These are phyloP conservation scores for Exaiptasia diaphana DNA, from an alignment of 64 coral and sea anemone species.

Conservation along the genomic window DNA sequence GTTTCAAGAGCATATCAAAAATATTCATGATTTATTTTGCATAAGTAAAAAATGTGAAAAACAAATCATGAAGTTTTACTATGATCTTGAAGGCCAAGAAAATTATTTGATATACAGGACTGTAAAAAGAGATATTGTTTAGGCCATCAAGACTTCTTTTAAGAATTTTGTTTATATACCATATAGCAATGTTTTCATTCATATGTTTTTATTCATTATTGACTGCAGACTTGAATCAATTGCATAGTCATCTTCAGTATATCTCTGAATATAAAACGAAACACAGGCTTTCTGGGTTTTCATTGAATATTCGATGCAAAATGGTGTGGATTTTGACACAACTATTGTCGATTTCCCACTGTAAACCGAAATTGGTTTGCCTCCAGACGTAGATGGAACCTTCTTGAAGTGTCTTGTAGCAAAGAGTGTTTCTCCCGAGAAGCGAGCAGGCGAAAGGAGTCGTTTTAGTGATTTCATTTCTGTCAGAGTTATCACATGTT, in stretches of 20 bases:
- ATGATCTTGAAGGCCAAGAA: not conserved
- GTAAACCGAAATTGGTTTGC: not conserved
- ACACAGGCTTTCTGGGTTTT: not conserved
- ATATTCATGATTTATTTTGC: not conserved
- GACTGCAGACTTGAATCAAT: conserved; percentile 1
- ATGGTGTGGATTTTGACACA: conserved; percentile 1
- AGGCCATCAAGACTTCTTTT: no score
- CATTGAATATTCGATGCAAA: conserved; percentile 8
- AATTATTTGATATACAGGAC: no score
- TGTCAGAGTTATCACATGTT: not conserved
- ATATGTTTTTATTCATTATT: conserved; percentile 4
- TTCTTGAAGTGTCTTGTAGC: not conserved
- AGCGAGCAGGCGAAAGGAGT: conserved; percentile 8
- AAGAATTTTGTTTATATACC: no score
- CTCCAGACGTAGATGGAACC: not conserved
- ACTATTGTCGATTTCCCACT: conserved; percentile 2
- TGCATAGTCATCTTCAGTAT: conserved; percentile 12
- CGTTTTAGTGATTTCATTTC: not conserved
- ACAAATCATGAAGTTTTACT: not conserved
- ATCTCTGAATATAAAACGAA: conserved; percentile 16
- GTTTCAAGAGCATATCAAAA: not conserved
- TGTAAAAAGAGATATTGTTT: no score
- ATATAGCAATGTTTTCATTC: no score
- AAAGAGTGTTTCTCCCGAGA: not conserved
- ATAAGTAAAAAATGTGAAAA: not conserved